Evolutionary conservation across 1,140 invertebrate species (phyloP).

Genomic region (Chrysomallon squamiferum): DNA sequence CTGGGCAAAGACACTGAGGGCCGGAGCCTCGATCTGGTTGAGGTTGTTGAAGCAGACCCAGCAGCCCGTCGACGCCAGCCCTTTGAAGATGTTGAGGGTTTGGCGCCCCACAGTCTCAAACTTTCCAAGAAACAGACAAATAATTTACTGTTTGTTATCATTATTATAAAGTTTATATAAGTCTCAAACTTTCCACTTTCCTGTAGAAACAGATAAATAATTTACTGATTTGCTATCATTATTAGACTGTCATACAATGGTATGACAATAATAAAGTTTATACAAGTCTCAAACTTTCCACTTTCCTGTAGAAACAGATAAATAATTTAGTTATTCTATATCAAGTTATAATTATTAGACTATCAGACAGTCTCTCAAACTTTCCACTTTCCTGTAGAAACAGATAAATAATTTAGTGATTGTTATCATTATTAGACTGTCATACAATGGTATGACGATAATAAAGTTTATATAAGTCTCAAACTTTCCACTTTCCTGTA

Average conservation of each 20-base stretch:
- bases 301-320: conserved; percentile 1
- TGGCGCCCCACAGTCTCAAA: conserved; percentile 41
- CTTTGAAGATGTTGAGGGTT: conserved; percentile 58
- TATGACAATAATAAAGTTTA: conserved; percentile 51
- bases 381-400: conserved; percentile 48
- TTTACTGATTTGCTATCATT: background rate
- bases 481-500: conserved; percentile 5
- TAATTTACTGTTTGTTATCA: background rate
- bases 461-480: conserved; percentile 41
- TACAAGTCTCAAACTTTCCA: conserved; percentile 21
- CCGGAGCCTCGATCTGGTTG: conserved; percentile 37
- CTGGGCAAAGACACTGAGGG: conserved; percentile 55
- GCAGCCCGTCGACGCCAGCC: conserved; percentile 56
- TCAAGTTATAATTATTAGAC: no score
- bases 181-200: conserved; percentile 47
- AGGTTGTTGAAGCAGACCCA: conserved; percentile 61
- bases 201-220: conserved; percentile 27
- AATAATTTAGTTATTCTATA: background rate
- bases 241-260: no score
- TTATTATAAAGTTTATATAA: conserved; percentile 45
- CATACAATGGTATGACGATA: conserved; percentile 48
- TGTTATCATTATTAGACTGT: no score
- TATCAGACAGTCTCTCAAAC: conserved; percentile 19
- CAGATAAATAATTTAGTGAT: background rate
- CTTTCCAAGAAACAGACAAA: conserved; percentile 29